phyloP scores from a whole-genome alignment of 2,113 vertebrate species.

The Trochalopteron elliotii region DNA sequence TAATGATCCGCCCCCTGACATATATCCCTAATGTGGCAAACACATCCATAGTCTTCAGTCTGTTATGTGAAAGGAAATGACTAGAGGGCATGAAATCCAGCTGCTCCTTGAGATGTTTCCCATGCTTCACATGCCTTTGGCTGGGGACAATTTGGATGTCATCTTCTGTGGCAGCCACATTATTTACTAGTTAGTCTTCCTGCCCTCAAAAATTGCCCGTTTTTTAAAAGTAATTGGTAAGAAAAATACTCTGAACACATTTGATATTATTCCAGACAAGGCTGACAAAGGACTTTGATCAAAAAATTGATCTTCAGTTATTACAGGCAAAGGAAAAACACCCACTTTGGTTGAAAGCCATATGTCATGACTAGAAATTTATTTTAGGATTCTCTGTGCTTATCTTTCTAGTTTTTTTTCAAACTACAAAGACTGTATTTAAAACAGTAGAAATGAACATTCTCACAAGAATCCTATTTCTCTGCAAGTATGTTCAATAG shows the following conservation, averaged over 20 bases:
- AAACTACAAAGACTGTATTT: background rate
- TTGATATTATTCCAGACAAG: background rate
- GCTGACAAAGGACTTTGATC: background rate
- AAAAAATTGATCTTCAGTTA: background rate
- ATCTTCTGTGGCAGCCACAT: background rate
- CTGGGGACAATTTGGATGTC: too few species aligned
- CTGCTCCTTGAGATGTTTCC: background rate
- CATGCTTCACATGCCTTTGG: background rate
- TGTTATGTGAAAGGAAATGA: background rate
- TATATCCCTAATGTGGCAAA: rapidly evolving
- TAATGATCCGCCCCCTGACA: rapidly evolving
- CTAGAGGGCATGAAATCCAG: background rate
- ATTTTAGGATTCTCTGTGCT: background rate
- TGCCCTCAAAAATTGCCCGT: background rate
- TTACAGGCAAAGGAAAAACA: background rate
- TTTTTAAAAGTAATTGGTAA: background rate
- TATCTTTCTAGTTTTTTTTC: background rate
- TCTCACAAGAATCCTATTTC: background rate
- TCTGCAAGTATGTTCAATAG: background rate
- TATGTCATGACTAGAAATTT: background rate
- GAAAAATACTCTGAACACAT: background rate
- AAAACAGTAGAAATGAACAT: background rate
- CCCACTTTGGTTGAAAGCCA: background rate
- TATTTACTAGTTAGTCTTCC: background rate
- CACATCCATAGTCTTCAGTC: background rate